phyloP scores from a whole-genome alignment of 2,888 invertebrate genomes.

The Rhorus exstirpatorius region DNA sequence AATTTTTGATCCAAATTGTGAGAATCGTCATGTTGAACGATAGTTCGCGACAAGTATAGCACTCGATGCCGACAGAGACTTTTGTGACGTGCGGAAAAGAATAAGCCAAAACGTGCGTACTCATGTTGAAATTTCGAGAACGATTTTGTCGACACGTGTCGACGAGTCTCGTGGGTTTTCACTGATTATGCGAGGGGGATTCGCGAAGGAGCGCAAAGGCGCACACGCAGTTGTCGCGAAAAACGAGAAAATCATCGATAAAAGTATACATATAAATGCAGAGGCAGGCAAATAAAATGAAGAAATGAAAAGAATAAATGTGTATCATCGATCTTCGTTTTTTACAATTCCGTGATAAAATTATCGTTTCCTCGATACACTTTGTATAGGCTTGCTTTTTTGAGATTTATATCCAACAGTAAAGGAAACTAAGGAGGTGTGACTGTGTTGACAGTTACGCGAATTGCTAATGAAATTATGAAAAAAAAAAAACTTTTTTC shows the following conservation, averaged over 20 bases:
- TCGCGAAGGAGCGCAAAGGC: neutral
- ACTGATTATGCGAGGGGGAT: slow-evolving; percentile 12
- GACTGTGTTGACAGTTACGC: no score
- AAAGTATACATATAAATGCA: no score
- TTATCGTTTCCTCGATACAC: no score
- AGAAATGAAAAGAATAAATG: no score
- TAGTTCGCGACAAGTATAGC: neutral
- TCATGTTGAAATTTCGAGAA: slow-evolving; percentile 34
- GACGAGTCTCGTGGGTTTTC: slow-evolving; percentile 40
- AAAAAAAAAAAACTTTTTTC: no score
- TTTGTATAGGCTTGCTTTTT: no score
- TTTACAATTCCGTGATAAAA: no score
- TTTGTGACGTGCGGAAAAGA: slow-evolving; percentile 19
- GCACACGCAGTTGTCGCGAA: slow-evolving; percentile 10
- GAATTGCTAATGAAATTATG: no score
- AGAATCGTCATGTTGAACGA: neutral
- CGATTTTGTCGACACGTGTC: slow-evolving; percentile 52
- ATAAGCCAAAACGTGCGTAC: slow-evolving; percentile 4
- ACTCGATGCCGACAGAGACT: slow-evolving; percentile 1
- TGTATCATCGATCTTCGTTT: no score
- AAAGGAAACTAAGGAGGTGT: no score
- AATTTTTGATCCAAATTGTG: neutral
- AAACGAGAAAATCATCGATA: slow-evolving; percentile 13
- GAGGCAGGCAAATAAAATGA: no score
- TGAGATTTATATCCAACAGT: no score